These are phyloP conservation scores for Tachina grossa DNA, from an alignment of 2,888 invertebrate species.

Conservation along the genomic window DNA sequence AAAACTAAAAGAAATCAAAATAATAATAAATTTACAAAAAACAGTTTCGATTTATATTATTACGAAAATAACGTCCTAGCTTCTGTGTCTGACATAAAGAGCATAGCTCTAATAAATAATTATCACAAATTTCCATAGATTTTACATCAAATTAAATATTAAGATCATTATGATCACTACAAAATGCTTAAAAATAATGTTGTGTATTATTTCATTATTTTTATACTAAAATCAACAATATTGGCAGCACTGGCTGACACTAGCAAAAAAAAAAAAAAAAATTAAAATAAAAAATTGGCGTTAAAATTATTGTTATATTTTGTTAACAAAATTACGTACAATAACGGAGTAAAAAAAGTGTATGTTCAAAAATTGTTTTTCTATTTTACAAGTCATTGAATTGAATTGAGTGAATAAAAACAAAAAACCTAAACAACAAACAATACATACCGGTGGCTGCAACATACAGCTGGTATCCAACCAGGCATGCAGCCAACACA, in stretches of 20 bases:
- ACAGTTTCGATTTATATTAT: too few species aligned
- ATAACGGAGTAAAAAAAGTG: constrained; percentile 21
- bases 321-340: constrained; percentile 44
- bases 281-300: constrained; percentile 34
- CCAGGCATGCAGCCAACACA: constrained; percentile 43
- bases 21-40: too few species aligned
- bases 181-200: neutral
- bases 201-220: neutral
- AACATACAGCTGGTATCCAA: constrained; percentile 45
- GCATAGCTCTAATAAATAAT: too few species aligned
- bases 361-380: constrained; percentile 25
- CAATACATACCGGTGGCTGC: neutral
- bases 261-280: constrained; percentile 4
- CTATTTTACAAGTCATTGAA: constrained; percentile 58
- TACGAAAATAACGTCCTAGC: too few species aligned
- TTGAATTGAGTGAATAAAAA: constrained; percentile 17
- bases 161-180: too few species aligned
- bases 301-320: constrained; percentile 62
- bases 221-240: too few species aligned
- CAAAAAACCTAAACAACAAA: neutral
- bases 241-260: neutral
- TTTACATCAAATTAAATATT: too few species aligned
- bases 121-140: too few species aligned
- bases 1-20: too few species aligned
- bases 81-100: too few species aligned